Percentiles rank a stretch among this genome's conserved stretches.
These are phyloP conservation scores for Meleagris gallopavo DNA, from an alignment of 2,113 vertebrate species.

Conservation along the genomic window DNA sequence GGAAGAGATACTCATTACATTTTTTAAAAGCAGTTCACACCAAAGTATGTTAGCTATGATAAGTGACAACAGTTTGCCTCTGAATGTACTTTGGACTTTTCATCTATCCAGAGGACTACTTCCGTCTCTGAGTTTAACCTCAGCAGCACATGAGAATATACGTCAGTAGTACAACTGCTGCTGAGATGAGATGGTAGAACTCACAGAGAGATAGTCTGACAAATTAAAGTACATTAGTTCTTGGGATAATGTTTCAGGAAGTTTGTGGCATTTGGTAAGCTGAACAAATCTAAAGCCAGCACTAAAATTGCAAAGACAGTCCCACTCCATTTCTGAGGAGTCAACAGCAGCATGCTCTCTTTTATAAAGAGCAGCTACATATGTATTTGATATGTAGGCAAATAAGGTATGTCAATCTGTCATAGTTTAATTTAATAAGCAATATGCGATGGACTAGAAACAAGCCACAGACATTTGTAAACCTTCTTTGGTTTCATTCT, in stretches of 20 bases:
- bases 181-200: background rate
- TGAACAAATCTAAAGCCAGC: background rate
- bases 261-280: background rate
- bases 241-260: background rate
- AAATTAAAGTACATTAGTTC: background rate
- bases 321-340: background rate
- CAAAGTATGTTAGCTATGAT: background rate
- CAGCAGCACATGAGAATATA: background rate
- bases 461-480: background rate
- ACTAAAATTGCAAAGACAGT: background rate
- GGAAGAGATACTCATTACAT: accelerated
- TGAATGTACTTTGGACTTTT: conserved; percentile 29
- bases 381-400: background rate
- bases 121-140: background rate
- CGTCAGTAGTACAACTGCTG: background rate
- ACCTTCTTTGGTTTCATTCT: background rate
- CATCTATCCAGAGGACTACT: background rate
- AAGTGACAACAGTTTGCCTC: background rate
- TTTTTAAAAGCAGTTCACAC: background rate
- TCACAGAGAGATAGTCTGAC: background rate
- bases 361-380: background rate
- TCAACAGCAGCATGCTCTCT: background rate
- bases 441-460: background rate
- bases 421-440: background rate
- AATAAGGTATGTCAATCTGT: background rate